These are phyloP conservation scores for Eulemur macaco DNA, from an alignment of 2,113 vertebrate genomes.

Conservation along the genomic window DNA sequence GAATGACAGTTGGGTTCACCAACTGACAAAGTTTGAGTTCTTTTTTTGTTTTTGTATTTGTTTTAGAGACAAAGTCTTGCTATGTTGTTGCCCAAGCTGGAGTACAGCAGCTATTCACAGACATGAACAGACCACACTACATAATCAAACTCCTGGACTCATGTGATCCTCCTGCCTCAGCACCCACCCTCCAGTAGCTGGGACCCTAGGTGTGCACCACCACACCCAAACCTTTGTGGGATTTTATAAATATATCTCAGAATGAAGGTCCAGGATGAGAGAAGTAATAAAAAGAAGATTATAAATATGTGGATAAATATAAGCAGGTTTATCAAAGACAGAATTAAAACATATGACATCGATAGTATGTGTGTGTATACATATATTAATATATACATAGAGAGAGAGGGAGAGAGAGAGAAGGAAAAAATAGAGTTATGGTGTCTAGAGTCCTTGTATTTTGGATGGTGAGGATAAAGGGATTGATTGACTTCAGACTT, in stretches of 20 bases:
- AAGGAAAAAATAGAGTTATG: not conserved
- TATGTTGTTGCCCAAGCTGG: not conserved
- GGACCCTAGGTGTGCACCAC: not conserved
- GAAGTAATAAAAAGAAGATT: not conserved
- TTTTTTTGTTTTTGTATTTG: not conserved
- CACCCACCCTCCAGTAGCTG: not conserved
- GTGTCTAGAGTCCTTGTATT: not conserved
- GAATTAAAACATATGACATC: not conserved
- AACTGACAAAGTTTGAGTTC: not conserved
- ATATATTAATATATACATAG: fast-evolving
- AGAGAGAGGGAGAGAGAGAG: not conserved
- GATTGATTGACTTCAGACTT: not conserved
- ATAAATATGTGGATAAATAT: not conserved
- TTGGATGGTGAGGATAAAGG: not conserved
- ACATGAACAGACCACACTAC: too few species aligned
- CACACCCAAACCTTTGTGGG: not conserved
- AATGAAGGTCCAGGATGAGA: not conserved
- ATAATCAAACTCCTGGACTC: not conserved
- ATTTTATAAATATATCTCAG: not conserved
- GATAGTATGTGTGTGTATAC: not conserved
- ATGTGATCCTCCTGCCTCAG: not conserved
- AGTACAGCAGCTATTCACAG: not conserved
- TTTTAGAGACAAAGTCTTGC: not conserved
- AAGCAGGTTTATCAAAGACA: conserved; percentile 36
- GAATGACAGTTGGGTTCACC: not conserved